phyloP scores from a whole-genome alignment of 2,113 vertebrate genomes.

The Thunnus maccoyii region DNA sequence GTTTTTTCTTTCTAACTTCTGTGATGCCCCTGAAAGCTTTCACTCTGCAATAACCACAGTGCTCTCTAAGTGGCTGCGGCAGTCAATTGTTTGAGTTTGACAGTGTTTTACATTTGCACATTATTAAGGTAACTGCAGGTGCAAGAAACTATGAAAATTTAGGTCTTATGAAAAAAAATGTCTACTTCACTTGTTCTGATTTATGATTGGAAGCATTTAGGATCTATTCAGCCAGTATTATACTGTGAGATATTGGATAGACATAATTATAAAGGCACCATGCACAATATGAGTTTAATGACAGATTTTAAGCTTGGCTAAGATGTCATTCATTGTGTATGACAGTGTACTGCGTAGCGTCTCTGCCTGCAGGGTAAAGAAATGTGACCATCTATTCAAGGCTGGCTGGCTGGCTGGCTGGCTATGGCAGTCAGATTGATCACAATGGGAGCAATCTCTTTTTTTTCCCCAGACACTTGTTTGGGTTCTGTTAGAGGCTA shows the following conservation, averaged over 20 bases:
- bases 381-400: conserved; percentile 62
- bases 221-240: conserved; percentile 4
- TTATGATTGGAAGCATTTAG: background rate
- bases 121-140: background rate
- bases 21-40: conserved; percentile 8
- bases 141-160: background rate
- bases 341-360: conserved; percentile 6
- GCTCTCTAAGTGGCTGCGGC: conserved; percentile 10
- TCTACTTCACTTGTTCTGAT: background rate
- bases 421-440: conserved; percentile 66
- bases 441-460: conserved; percentile 62
- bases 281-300: conserved; percentile 23
- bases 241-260: background rate
- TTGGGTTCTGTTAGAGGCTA: conserved; percentile 47
- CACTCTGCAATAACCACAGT: conserved; percentile 28
- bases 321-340: conserved; percentile 10
- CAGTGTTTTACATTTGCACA: conserved; percentile 21
- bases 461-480: conserved; percentile 54
- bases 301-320: background rate
- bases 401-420: conserved; percentile 56
- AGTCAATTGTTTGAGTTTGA: conserved; percentile 20
- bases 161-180: background rate
- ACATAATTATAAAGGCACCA: conserved; percentile 27
- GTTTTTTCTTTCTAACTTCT: background rate
- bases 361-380: conserved; percentile 50